Conservation (phyloP, 92 coral and sea anemone genomes). For the Parazoanthus darwini region DNA sequence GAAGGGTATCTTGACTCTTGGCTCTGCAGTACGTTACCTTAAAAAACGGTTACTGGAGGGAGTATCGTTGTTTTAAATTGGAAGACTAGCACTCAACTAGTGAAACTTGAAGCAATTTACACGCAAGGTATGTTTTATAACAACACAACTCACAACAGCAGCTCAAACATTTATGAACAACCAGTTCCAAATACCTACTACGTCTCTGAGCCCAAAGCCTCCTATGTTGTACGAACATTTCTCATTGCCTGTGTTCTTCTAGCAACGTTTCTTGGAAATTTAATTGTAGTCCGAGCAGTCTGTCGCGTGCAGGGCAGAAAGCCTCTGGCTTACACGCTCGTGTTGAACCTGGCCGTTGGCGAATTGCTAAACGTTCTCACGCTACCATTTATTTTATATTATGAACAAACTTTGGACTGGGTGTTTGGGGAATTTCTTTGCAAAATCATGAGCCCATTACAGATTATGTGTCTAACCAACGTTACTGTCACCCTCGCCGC, state of each 20-base stretch:
- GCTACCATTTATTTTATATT: constrained; percentile 53
- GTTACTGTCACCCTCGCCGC: constrained; percentile 75
- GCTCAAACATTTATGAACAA: not conserved
- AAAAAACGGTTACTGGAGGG: not conserved
- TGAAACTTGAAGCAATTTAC: too few species aligned
- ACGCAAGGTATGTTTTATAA: not conserved
- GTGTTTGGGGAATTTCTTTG: constrained; percentile 72
- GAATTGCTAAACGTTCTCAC: constrained; percentile 70
- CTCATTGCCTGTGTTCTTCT: constrained; percentile 19
- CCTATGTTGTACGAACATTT: constrained; percentile 4
- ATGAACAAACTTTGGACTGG: constrained; percentile 52
- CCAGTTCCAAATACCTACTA: not conserved
- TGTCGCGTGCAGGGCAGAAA: constrained; percentile 13
- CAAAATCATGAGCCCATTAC: constrained; percentile 61
- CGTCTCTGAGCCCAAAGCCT: constrained; percentile 7
- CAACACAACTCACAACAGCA: not conserved
- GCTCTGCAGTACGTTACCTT: not conserved
- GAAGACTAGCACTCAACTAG: not conserved
- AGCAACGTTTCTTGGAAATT: constrained; percentile 25
- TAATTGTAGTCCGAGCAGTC: constrained; percentile 15
- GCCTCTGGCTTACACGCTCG: constrained; percentile 68
- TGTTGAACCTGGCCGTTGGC: constrained; percentile 75
- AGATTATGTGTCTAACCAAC: constrained; percentile 57
- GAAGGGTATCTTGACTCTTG: too few species aligned
- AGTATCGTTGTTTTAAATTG: not conserved